Conservation (phyloP, 2,113 vertebrate species). For the Paracanthobrama guichenoti region DNA sequence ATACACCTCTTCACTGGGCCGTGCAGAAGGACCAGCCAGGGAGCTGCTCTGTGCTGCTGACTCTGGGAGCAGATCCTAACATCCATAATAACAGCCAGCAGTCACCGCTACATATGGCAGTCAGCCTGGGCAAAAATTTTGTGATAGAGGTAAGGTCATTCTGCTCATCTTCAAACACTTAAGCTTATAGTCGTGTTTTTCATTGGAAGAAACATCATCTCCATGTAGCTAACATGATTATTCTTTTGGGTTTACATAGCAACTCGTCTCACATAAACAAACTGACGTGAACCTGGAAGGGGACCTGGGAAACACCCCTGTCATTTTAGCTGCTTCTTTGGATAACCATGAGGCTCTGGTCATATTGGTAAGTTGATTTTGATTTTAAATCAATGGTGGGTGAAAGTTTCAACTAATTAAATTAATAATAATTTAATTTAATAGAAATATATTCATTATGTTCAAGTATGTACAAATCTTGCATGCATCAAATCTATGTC, state of each 20-base stretch:
- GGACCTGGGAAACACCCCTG: constrained; percentile 82
- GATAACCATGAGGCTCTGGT: constrained; percentile 80
- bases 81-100: constrained; percentile 75
- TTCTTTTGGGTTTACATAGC: constrained; percentile 61
- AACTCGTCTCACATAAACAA: constrained; percentile 72
- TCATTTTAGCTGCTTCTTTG: constrained; percentile 76
- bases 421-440: no score
- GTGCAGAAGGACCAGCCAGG: constrained; percentile 76
- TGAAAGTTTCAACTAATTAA: no score
- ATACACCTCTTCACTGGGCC: constrained; percentile 82
- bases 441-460: no score
- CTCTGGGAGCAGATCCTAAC: constrained; percentile 82
- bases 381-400: no score
- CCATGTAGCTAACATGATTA: neutral
- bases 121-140: constrained; percentile 72
- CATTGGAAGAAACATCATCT: neutral
- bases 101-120: constrained; percentile 80
- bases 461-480: no score
- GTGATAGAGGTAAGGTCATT: constrained; percentile 75
- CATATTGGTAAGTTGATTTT: constrained; percentile 75
- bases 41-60: constrained; percentile 79
- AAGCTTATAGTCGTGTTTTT: neutral
- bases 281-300: constrained; percentile 82
- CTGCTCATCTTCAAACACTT: neutral
- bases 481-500: no score